Evolutionary conservation across 30 jellyfish, hydroid and myxozoan species (phyloP), one percentile per base, ranked within the genome.

Genomic region (Nemopilema nomurai): DNA sequence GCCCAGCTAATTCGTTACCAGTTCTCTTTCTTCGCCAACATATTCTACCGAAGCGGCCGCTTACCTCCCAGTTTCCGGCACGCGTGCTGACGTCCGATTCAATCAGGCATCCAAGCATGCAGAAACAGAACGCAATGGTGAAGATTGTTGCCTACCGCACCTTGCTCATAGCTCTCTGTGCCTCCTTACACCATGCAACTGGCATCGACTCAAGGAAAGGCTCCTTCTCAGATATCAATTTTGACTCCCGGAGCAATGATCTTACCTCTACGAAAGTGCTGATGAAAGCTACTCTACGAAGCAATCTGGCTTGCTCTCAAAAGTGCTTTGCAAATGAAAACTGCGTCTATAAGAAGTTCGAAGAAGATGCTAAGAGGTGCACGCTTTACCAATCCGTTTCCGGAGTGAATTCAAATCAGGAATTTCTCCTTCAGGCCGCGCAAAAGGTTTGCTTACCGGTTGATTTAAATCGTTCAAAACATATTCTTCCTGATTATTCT

Each of bases 251-350:
- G 57, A 0, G 22, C 69, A 19, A 19, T 9, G 1, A 1, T 41
- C 19, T 9, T 0, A 13, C 33, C 83, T 0, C 33, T 67, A 18
- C 16, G 25, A 41, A 31, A 21, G 18, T 32, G 0, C 51, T 73
- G 83, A 31, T 9, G 49, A 49, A 66, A 4, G 41, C 23, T 73
- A 21, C 50, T 20, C 49, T 73, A 16, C 83, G 32, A 73, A 73
- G 83, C 51, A 69, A 73, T 4, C 30, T 73, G 52, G 83, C 83
- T 7, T 73, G 83, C 25, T 31, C 83, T 22, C 83, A 73, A 33
- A 73, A 73, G 69, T 73, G 83, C 18, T 33, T 73, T 32, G 83
- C 71, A 29, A 32, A 73, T 25, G 69, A 49, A 18, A 21, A 30
- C 0, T 73, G 87, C 52, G 1, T 65, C 24, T 77, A 6, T 23